Evolutionary conservation across 53 echinoderm and acorn worm species (phyloP).

Genomic region (Glandiceps talaboti): DNA sequence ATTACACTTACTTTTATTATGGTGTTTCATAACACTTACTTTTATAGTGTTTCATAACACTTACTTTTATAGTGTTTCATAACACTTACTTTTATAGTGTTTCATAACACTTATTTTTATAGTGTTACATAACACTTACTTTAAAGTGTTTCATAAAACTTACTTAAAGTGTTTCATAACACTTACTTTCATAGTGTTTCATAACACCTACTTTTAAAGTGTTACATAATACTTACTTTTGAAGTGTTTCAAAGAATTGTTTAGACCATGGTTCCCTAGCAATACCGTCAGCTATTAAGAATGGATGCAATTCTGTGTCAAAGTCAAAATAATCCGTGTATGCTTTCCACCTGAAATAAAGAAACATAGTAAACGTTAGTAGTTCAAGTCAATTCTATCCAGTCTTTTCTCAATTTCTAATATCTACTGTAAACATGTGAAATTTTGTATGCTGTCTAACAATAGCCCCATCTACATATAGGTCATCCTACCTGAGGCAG

Average conservation of each 20-base stretch:
- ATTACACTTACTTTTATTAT: too few relatives aligned
- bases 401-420: too few relatives aligned
- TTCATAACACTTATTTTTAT: slow-evolving; percentile 16
- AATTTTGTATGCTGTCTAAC: too few relatives aligned
- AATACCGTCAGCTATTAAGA: slow-evolving; percentile 35
- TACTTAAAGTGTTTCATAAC: too few relatives aligned
- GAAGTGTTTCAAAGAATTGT: slow-evolving; percentile 24
- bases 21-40: slow-evolving; percentile 12
- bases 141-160: slow-evolving; percentile 24
- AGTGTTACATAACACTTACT: slow-evolving; percentile 15
- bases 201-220: slow-evolving; percentile 15
- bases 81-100: slow-evolving; percentile 17
- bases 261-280: slow-evolving; percentile 35
- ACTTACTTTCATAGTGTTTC: too few relatives aligned
- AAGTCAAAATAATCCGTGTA: slow-evolving; percentile 32
- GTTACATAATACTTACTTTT: slow-evolving; percentile 19
- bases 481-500: too few relatives aligned
- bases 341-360: slow-evolving; percentile 43
- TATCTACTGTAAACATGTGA: too few relatives aligned
- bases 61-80: slow-evolving; percentile 27
- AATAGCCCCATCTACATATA: too few relatives aligned
- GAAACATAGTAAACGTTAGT: too few relatives aligned
- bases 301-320: slow-evolving; percentile 38
- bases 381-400: too few relatives aligned
- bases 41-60: slow-evolving; percentile 16